Base-by-base conservation (phyloP, 2,888 invertebrate species). In the Romanomermis culicivorax region DNA sequence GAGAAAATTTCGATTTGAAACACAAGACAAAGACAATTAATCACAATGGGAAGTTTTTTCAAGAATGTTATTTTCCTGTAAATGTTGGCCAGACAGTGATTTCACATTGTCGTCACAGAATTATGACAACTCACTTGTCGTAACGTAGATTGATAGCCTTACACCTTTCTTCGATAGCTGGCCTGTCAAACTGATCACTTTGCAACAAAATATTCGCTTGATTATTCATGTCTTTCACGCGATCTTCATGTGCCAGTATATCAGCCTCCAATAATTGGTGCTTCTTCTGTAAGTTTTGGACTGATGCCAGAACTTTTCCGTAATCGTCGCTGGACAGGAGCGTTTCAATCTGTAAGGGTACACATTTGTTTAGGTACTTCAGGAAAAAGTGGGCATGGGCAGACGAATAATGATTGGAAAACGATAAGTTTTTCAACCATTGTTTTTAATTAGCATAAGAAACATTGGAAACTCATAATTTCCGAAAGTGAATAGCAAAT, bases 181-280 rank as follows among this genome's bases (percentile, higher is more conserved):
- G 86, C 60, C 86, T 83, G 73, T 97, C 95, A 74, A 95, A 95
- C 74, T 95, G 93, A 0, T 91, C 93, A 67, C 85, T 85, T 67
- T 89, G 88, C 59, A 91, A 85, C 60, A 93, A 75, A 50, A 87
- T 86, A 75, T 95, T 91, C 50, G 95, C 97, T 70, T 93, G 88
- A 57, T 78, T 79, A 74, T 91, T 91, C 83, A 93, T 85, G 69
- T 86, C 85, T 76, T 67, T 58, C 61, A 74, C 69, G 26, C 72
- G 67, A 57, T 74, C 72, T 69, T 89, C 89, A 70, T 97, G 95
- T 0, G 93, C 89, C 65, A 82, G 81, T 65, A 97, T 89, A 70
- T 97, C 95, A 47, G 95, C 95, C 69, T 97, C 95, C 25, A 97
- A 86, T 57, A 97, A 77, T 72, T 93, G 91, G 72, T 95, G 95